Base-by-base conservation (phyloP, 2,113 vertebrate genomes). In the Speoplatyrhinus poulsoni region DNA sequence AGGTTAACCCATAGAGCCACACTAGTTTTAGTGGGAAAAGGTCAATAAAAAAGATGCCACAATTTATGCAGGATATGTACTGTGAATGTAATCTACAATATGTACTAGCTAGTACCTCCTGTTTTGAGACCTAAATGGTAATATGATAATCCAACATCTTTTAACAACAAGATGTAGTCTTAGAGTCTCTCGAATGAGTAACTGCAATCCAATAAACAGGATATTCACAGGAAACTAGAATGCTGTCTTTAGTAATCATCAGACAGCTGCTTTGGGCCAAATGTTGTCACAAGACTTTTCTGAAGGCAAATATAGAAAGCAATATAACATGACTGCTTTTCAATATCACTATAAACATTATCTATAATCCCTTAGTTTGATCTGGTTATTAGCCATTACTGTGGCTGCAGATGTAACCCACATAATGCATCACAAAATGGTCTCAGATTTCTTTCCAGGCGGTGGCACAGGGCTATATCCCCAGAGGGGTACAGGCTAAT, bases 401-500 rank as follows among this genome's bases (percentile, higher is more conserved):
- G 16, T 68, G 62, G 15, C 19, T 32, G 19, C 82, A 59, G 60
- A 15, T 33, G 54, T 59, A 74, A 69, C 80, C 64, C 62, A 69
- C 70, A 74, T 62, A 60, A 55, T 70, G 67, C 60, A 46, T 88
- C 73, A 83, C 72, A 47, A 64, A 19, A 73, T 58, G 75, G 73
- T 61, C 79, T 58, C 6, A 17, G 48, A 74, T 81, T 84, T 72
- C 76, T 73, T 80, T 79, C 26, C 26, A 26, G 26, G 65, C 57
- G 19, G 73, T 66, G 54, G 59, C 65, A 72, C 65, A 56, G 56
- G 77, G 69, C 77, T 70, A 61, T 15, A 67, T 85, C 81, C 74
- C 77, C 62, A 49, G 83, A 73, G 85, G 63, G 71, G 80, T 66
- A 66, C 67, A 53, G 80, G 74, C 72, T 77, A 81, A 81, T 78